phyloP scores from a whole-genome alignment of 2,888 invertebrate genomes.

The Plutella xylostella region DNA sequence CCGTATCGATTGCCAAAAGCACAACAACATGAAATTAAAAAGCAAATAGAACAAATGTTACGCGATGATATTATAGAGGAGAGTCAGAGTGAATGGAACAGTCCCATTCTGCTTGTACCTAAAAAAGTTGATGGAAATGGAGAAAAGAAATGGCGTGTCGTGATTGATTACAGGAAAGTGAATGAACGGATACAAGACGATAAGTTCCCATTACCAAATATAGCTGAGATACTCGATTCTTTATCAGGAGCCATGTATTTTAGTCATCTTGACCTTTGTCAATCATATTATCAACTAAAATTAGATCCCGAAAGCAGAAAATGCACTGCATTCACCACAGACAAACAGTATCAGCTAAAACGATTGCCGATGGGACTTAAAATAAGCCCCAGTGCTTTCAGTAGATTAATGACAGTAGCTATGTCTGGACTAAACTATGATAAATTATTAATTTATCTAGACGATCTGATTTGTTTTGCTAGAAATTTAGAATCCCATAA shows the following conservation, averaged over 20 bases:
- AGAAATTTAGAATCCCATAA: neutral
- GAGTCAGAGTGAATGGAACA: neutral
- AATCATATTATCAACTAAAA: neutral
- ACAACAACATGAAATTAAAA: neutral
- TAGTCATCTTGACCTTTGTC: neutral
- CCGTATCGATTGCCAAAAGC: neutral
- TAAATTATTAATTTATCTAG: constrained; percentile 12
- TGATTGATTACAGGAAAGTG: neutral
- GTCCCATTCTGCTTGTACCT: constrained; percentile 1
- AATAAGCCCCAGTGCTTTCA: constrained; percentile 14
- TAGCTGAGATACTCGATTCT: constrained; percentile 1
- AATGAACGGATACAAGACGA: constrained; percentile 1
- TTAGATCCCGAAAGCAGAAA: constrained; percentile 3
- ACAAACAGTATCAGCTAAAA: constrained; percentile 14
- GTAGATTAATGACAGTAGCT: constrained; percentile 12
- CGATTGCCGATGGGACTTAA: constrained; percentile 17
- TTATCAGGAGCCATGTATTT: constrained; percentile 1
- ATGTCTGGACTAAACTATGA: constrained; percentile 16
- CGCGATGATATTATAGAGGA: neutral
- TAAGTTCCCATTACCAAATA: too few relatives aligned
- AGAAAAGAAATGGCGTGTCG: neutral
- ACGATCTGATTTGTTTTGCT: constrained; percentile 14
- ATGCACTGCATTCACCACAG: constrained; percentile 5
- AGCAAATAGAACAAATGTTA: neutral
- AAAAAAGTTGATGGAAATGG: neutral